A percentile compares a stretch with the other conserved stretches of the same genome.
Conservation (phyloP, 2,113 vertebrate genomes). For the Percina caprodes region DNA sequence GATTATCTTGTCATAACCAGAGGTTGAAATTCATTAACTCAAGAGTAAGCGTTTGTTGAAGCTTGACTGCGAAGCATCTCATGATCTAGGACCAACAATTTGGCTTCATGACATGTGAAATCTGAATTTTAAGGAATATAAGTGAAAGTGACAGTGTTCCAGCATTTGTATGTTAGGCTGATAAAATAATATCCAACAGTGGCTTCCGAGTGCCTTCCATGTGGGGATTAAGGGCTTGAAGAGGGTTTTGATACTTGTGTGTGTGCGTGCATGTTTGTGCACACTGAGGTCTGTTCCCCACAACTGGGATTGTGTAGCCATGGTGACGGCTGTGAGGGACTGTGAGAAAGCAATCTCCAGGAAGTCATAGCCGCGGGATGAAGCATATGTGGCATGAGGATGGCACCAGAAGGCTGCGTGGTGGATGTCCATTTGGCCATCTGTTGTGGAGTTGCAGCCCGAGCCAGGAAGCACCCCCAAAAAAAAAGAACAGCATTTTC, state of each 20-base stretch:
- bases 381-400: conserved; percentile 84
- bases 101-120: conserved; percentile 37
- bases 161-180: conserved; percentile 37
- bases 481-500: conserved; percentile 62
- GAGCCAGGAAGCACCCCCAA: conserved; percentile 62
- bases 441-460: conserved; percentile 71
- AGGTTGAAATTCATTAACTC: conserved; percentile 43
- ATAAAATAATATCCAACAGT: conserved; percentile 40
- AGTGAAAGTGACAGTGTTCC: background rate
- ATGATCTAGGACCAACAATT: conserved; percentile 39
- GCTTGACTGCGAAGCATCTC: conserved; percentile 46
- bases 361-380: conserved; percentile 79
- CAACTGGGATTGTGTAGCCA: conserved; percentile 64
- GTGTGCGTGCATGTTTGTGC: background rate
- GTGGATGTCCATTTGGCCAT: conserved; percentile 84
- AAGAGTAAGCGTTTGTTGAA: conserved; percentile 42
- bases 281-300: conserved; percentile 34
- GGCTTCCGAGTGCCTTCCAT: conserved; percentile 32
- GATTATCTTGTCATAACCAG: conserved; percentile 59
- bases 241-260: conserved; percentile 13
- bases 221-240: conserved; percentile 35
- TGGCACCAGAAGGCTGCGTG: conserved; percentile 78
- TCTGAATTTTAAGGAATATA: conserved; percentile 47
- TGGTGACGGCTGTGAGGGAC: conserved; percentile 73
- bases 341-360: conserved; percentile 78